Conservation (phyloP, 2,797 vertebrate species). For the Pyrocephalus nanus region DNA sequence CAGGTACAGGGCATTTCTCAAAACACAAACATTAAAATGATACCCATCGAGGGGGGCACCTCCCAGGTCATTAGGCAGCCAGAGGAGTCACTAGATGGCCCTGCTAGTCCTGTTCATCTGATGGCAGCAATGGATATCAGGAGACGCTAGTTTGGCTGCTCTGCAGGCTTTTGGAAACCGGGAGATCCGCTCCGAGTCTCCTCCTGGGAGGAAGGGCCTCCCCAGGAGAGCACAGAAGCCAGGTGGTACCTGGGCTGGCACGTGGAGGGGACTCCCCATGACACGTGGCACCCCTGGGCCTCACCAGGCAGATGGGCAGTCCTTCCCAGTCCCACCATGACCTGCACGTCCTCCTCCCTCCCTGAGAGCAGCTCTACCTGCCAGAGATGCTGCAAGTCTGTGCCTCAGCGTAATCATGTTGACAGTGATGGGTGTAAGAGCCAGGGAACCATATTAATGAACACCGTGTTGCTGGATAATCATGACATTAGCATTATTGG, state of each 20-base stretch:
- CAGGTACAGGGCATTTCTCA: neutral
- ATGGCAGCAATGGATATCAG: neutral
- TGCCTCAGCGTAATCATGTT: neutral
- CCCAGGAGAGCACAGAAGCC: accelerated
- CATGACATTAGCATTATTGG: constrained; percentile 55
- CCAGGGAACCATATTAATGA: constrained; percentile 32
- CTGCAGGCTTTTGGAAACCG: neutral
- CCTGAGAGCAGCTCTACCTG: neutral
- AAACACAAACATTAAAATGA: neutral
- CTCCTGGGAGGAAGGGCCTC: neutral
- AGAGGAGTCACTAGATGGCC: constrained; percentile 70
- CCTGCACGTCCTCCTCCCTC: neutral
- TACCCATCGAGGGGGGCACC: neutral
- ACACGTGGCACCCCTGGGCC: neutral
- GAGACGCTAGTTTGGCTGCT: neutral
- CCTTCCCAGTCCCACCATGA: neutral
- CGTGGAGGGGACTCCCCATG: accelerated
- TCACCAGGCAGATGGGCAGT: accelerated
- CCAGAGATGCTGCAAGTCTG: neutral
- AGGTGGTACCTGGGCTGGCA: neutral
- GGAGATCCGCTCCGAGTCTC: neutral
- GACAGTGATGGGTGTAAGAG: constrained; percentile 41
- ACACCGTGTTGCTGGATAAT: constrained; percentile 34
- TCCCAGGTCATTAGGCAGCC: constrained; percentile 48
- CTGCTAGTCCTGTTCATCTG: constrained; percentile 61